phyloP scores from a whole-genome alignment of 2,888 invertebrate genomes.

The Philaethria dido region DNA sequence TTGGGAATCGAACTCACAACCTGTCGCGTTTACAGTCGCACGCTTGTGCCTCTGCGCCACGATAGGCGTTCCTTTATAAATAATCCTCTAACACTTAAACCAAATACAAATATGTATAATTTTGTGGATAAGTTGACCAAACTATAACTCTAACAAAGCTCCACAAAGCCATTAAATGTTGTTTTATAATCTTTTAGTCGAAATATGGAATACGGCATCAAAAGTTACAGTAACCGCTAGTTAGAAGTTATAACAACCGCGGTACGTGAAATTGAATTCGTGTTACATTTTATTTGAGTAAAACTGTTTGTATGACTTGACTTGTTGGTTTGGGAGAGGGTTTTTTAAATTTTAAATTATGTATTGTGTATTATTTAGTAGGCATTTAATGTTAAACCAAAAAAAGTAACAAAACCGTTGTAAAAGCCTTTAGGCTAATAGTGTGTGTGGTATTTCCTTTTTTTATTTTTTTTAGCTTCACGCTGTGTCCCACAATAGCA shows the following conservation, averaged over 20 bases:
- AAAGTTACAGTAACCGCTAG: conserved; percentile 16
- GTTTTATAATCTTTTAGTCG: conserved; percentile 6
- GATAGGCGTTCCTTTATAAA: too few relatives aligned
- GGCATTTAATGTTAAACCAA: too few relatives aligned
- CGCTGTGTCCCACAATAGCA: too few relatives aligned
- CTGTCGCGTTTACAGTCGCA: too few relatives aligned
- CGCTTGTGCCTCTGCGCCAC: too few relatives aligned
- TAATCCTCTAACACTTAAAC: too few relatives aligned
- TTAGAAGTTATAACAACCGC: conserved; percentile 11
- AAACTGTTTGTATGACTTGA: not conserved
- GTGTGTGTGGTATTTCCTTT: not conserved
- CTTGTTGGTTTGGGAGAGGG: too few relatives aligned
- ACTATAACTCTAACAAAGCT: not conserved
- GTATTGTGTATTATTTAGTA: too few relatives aligned
- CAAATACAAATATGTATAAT: not conserved
- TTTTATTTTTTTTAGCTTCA: not conserved
- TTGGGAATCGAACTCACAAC: too few relatives aligned
- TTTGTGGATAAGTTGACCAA: not conserved
- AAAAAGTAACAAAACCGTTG: too few relatives aligned
- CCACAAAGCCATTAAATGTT: conserved; percentile 11
- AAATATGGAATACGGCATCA: not conserved
- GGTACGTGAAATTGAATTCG: conserved; percentile 5
- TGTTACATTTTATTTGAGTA: conserved; percentile 9
- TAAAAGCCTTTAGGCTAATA: too few relatives aligned
- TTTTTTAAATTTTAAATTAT: too few relatives aligned